Evolutionary conservation across 1,140 invertebrate species (phyloP).

Genomic region (Drosophila kikkawai): DNA sequence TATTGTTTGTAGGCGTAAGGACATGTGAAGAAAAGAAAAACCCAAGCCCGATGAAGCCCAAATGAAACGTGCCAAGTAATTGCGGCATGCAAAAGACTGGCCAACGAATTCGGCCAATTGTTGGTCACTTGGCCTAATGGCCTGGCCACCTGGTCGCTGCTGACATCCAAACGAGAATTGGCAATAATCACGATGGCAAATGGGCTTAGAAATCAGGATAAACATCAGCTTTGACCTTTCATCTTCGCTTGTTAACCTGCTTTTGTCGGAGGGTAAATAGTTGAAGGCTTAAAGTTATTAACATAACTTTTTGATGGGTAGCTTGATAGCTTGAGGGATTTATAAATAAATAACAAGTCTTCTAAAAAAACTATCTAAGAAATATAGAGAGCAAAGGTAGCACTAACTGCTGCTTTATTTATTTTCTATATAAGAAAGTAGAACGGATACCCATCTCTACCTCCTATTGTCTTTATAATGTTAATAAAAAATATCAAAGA

Average conservation of each 20-base stretch:
- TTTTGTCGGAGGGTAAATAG: neutral
- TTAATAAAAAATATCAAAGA: neutral
- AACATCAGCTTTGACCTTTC: constrained; percentile 38
- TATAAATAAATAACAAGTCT: neutral
- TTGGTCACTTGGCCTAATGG: constrained; percentile 37
- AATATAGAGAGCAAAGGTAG: neutral
- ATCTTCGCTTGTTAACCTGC: constrained; percentile 29
- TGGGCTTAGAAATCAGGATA: constrained; percentile 38
- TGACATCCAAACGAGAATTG: constrained; percentile 40
- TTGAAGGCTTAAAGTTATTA: constrained; percentile 3
- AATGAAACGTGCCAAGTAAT: constrained; percentile 69
- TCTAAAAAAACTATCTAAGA: too few relatives aligned
- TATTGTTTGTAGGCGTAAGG: constrained; percentile 28
- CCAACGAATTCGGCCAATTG: constrained; percentile 50
- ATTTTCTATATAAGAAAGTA: neutral
- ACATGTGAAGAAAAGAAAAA: constrained; percentile 30
- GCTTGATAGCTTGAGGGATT: neutral
- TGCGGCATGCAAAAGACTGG: constrained; percentile 67
- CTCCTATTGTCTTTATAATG: too few relatives aligned
- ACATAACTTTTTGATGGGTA: constrained; percentile 1
- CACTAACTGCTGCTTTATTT: neutral
- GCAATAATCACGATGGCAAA: constrained; percentile 49
- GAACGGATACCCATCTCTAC: neutral
- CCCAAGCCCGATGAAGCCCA: constrained; percentile 1
- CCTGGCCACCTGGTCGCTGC: constrained; percentile 14